A percentile compares a stretch with the other conserved stretches of the same genome.
Evolutionary conservation across 1,140 invertebrate genomes (phyloP).

Genomic region (Chironomus striatipennis): DNA sequence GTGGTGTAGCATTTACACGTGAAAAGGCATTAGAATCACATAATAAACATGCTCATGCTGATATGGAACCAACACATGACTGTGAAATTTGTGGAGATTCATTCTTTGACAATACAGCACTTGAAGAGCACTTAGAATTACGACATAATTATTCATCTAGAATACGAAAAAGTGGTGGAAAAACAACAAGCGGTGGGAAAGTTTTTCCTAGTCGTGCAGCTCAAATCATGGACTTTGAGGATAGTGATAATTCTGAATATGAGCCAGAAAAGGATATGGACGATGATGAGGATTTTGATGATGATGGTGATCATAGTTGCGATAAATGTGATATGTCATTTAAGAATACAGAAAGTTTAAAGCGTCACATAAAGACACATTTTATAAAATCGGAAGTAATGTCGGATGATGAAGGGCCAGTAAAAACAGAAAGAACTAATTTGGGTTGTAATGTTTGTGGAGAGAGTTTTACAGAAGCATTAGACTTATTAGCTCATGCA

Average conservation of each 20-base stretch:
- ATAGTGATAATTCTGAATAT: constrained; percentile 37
- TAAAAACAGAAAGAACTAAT: not conserved
- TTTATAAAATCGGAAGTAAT: constrained; percentile 31
- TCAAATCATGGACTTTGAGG: constrained; percentile 36
- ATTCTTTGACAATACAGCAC: not conserved
- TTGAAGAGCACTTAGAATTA: constrained; percentile 7
- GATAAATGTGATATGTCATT: constrained; percentile 65
- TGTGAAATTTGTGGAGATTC: constrained; percentile 10
- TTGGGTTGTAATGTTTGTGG: constrained; percentile 62
- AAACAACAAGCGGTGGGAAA: not conserved
- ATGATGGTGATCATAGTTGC: constrained; percentile 50
- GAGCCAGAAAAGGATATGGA: constrained; percentile 37
- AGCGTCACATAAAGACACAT: constrained; percentile 53
- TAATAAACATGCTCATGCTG: constrained; percentile 35
- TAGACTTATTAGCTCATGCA: constrained; percentile 64
- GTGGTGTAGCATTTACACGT: constrained; percentile 66
- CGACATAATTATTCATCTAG: not conserved
- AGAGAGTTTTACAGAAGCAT: constrained; percentile 60
- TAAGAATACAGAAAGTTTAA: constrained; percentile 61
- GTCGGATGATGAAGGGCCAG: not conserved
- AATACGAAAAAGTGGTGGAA: not conserved
- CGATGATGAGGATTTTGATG: constrained; percentile 38
- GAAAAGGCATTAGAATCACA: constrained; percentile 72
- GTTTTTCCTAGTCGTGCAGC: not conserved
- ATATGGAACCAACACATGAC: not conserved